Percentiles rank a stretch among this genome's conserved stretches.
phyloP scores from a whole-genome alignment of 2,113 vertebrate genomes.

The Sinocyclocheilus anshuiensis region DNA sequence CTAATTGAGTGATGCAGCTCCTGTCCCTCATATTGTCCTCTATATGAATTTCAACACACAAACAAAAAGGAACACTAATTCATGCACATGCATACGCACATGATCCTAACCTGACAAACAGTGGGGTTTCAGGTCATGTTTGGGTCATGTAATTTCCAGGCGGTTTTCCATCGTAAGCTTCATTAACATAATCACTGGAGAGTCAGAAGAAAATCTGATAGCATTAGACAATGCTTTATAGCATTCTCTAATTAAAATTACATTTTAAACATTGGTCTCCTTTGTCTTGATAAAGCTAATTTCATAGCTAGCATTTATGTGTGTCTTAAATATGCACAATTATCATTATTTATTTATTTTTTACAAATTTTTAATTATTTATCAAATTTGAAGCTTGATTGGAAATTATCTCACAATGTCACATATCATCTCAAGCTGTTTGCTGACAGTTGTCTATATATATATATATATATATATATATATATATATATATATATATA shows the following conservation, averaged over 20 bases:
- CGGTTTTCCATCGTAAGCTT: neutral
- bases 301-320: neutral
- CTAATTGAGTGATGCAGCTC: conserved; percentile 52
- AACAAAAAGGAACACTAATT: conserved; percentile 2
- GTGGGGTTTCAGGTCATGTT: conserved; percentile 13
- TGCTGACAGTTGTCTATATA: too few relatives aligned
- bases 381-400: neutral
- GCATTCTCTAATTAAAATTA: neutral
- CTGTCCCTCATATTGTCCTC: conserved; percentile 41
- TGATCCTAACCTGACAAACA: neutral
- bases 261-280: neutral
- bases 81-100: neutral
- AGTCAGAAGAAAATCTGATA: neutral
- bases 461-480: too few relatives aligned
- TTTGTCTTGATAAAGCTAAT: neutral
- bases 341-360: neutral
- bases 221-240: neutral
- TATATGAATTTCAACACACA: conserved; percentile 24
- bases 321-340: neutral
- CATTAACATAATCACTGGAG: neutral
- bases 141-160: neutral
- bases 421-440: too few relatives aligned
- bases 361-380: too few relatives aligned
- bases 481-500: too few relatives aligned
- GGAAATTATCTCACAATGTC: neutral